Base-by-base conservation (phyloP, 1,140 invertebrate genomes). In the Trichonephila inaurata region DNA sequence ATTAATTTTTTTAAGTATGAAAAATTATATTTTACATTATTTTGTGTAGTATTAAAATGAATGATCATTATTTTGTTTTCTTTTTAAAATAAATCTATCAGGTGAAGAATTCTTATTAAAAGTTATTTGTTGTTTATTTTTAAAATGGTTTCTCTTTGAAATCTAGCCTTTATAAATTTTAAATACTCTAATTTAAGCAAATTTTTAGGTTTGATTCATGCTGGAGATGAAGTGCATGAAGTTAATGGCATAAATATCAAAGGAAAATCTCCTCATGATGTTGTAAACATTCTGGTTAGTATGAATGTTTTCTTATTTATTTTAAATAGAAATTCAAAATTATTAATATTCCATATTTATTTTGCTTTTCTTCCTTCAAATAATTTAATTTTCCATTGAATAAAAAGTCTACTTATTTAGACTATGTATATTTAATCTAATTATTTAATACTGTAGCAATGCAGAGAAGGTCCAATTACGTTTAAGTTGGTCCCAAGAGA, bases 151-250 rank as follows among this genome's bases (percentile, higher is more conserved):
- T 51, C 51, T 51, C 51, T 51, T 51, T 10, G 51, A 51, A 51
- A 51, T 51, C 51, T 14, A 33, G 44, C 7, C 28, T 28, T 81
- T 4, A 28, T 33, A 33, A 28, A 81, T 28, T 28, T 81, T 61
- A 24, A 58, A 60, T 85, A 8, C 83, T 33, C 8, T 33, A 28
- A 18, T 81, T 51, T 51, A 51, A 51, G 51, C 7, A 51, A 51
- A 51, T 69, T 93, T 64, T 44, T 33, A 94, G 95, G 96, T 77
- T 96, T 99, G 14, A 99, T 99, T 95, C 98, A 99, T 95, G 98
- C 98, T 19, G 98, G 98, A 1, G 99, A 99, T 96, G 98, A 99
- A 96, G 98, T 99, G 28, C 97, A 98, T 94, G 99, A 99, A 96
- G 98, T 99, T 4, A 99, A 99, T 96, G 98, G 98, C 94, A 98